A percentile compares a stretch with the other conserved stretches of the same genome.
These are phyloP conservation scores for Drosophila merina DNA, from an alignment of 2,888 invertebrate species.

Conservation along the genomic window DNA sequence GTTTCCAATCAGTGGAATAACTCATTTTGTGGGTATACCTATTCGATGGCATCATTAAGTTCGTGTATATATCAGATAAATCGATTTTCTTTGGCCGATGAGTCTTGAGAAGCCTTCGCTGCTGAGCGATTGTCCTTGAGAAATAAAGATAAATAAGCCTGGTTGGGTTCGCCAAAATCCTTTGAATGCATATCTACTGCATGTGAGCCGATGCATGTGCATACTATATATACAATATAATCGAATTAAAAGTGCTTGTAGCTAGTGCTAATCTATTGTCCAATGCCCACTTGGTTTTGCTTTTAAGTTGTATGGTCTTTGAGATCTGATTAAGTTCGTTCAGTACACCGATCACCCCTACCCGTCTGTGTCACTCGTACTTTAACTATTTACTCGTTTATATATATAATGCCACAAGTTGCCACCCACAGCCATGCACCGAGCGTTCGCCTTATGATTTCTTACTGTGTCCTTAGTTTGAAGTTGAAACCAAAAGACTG, in stretches of 20 bases:
- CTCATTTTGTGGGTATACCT: not conserved
- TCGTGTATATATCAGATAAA: constrained; percentile 24
- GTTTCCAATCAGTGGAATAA: not conserved
- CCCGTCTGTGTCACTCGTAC: constrained; percentile 29
- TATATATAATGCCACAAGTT: constrained; percentile 17
- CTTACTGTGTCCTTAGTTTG: constrained; percentile 57
- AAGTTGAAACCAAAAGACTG: constrained; percentile 51
- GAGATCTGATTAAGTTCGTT: constrained; percentile 45
- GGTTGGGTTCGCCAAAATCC: not conserved
- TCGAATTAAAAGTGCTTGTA: constrained; percentile 39
- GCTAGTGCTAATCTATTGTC: constrained; percentile 35
- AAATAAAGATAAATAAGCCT: constrained; percentile 5
- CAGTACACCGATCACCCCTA: constrained; percentile 44
- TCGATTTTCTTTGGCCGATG: constrained; percentile 21
- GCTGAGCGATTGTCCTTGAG: constrained; percentile 25
- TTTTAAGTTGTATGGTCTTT: constrained; percentile 60
- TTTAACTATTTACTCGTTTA: not conserved
- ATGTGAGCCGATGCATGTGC: constrained; percentile 41
- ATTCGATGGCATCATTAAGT: constrained; percentile 6
- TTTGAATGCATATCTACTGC: constrained; percentile 18
- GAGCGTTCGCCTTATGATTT: constrained; percentile 73
- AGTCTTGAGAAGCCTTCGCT: constrained; percentile 13
- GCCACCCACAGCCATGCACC: constrained; percentile 57
- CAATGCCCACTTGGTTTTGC: constrained; percentile 44
- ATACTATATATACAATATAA: constrained; percentile 15